phyloP scores from a whole-genome alignment of 2,888 invertebrate species.

The Idaea biselata region DNA sequence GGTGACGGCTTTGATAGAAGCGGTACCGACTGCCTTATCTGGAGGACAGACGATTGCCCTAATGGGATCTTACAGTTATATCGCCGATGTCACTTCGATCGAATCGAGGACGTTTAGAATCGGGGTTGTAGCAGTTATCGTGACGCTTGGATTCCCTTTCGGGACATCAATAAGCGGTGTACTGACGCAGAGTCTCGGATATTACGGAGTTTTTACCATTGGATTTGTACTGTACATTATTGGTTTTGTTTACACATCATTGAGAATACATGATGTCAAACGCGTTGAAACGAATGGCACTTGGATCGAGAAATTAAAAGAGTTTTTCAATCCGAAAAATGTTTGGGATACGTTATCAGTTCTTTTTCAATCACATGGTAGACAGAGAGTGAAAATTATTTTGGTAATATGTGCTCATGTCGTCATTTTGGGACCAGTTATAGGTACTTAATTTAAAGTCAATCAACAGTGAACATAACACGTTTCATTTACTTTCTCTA shows the following conservation, averaged over 20 bases:
- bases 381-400: conserved; percentile 49
- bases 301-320: conserved; percentile 38
- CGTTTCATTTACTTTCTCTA: too few species aligned
- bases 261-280: conserved; percentile 61
- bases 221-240: conserved; percentile 50
- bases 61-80: conserved; percentile 81
- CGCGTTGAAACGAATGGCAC: conserved; percentile 48
- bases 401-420: conserved; percentile 65
- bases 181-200: conserved; percentile 66
- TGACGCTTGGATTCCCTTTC: conserved; percentile 71
- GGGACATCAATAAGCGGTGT: conserved; percentile 77
- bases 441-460: conserved; percentile 51
- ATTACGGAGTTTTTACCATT: conserved; percentile 67
- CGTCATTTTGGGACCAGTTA: conserved; percentile 65
- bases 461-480: too few species aligned
- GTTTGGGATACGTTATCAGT: conserved; percentile 66
- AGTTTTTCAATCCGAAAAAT: conserved; percentile 63
- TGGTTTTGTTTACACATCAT: conserved; percentile 59
- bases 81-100: conserved; percentile 80
- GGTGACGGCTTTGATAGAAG: conserved; percentile 76
- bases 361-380: conserved; percentile 49
- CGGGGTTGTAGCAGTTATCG: conserved; percentile 79
- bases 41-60: conserved; percentile 80
- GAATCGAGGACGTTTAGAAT: conserved; percentile 82
- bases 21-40: conserved; percentile 77